Evolutionary conservation across 2,888 invertebrate species (phyloP).

Genomic region (Acanthopleura granulata): DNA sequence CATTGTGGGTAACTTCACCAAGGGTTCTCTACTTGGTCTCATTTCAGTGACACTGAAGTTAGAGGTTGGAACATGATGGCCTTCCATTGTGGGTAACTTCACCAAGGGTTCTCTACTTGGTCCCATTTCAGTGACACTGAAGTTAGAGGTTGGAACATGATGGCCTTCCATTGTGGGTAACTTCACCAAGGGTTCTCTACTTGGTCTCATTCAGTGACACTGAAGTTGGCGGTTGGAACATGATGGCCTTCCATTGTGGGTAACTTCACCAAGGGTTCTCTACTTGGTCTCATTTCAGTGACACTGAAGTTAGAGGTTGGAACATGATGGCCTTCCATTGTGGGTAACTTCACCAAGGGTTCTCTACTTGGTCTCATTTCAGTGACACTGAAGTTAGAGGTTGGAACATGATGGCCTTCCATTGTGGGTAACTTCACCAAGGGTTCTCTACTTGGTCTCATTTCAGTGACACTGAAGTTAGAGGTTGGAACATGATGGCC

Average conservation of each 20-base stretch:
- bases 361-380: constrained; percentile 20
- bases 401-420: constrained; percentile 29
- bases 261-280: too few relatives aligned
- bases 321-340: constrained; percentile 25
- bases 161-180: neutral
- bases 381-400: constrained; percentile 43
- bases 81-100: neutral
- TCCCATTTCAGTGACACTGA: constrained; percentile 36
- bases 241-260: constrained; percentile 20
- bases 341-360: too few relatives aligned
- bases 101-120: too few relatives aligned
- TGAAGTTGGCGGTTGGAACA: constrained; percentile 41
- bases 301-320: constrained; percentile 42
- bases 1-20: too few relatives aligned
- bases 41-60: constrained; percentile 42
- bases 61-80: constrained; percentile 35
- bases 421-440: too few relatives aligned
- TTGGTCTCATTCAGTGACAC: constrained; percentile 30
- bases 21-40: too few relatives aligned
- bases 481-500: constrained; percentile 35
- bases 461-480: constrained; percentile 42
- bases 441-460: too few relatives aligned
- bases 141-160: constrained; percentile 40
- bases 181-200: too few relatives aligned
- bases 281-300: constrained; percentile 29